These are phyloP conservation scores for Ctenopoma multispine DNA, from an alignment of 2,797 vertebrate species.

Conservation along the genomic window DNA sequence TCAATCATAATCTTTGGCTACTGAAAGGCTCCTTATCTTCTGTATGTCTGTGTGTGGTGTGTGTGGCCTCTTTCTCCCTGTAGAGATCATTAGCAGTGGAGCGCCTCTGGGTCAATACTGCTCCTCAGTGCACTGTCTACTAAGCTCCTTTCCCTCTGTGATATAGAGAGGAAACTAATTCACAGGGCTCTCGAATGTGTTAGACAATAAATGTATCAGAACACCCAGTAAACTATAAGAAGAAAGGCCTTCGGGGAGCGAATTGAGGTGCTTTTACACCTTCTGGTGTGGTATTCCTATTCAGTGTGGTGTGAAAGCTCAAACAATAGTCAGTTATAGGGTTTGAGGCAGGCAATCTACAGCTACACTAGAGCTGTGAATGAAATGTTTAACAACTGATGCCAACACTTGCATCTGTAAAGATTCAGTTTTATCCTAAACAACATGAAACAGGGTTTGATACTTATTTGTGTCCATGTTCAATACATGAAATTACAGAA, in stretches of 20 bases:
- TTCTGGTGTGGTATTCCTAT: conserved; percentile 55
- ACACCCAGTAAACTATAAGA: conserved; percentile 57
- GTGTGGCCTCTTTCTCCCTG: conserved; percentile 45
- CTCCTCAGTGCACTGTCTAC: conserved; percentile 29
- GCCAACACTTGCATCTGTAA: conserved; percentile 2
- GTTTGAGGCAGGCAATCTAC: conserved; percentile 26
- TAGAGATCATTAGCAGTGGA: conserved; percentile 70
- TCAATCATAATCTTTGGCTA: conserved; percentile 48
- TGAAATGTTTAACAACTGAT: conserved; percentile 35
- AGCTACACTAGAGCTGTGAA: conserved; percentile 20
- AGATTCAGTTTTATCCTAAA: conserved; percentile 14
- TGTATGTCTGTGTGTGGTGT: conserved; percentile 13
- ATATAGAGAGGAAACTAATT: conserved; percentile 62
- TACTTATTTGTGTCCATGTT: too few species aligned
- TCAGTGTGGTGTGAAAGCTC: conserved; percentile 48
- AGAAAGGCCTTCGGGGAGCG: conserved; percentile 46
- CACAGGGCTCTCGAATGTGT: conserved; percentile 50
- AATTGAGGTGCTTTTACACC: conserved; percentile 61
- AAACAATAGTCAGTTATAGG: conserved; percentile 31
- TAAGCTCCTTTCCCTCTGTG: conserved; percentile 7
- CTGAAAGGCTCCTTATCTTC: conserved; percentile 15
- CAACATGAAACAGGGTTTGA: conserved; percentile 2
- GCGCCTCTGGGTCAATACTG: conserved; percentile 58
- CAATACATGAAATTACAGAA: too few species aligned
- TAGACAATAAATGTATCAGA: conserved; percentile 59